Evolutionary conservation across 2,113 vertebrate genomes (phyloP).

Genomic region (Chloebia gouldiae): DNA sequence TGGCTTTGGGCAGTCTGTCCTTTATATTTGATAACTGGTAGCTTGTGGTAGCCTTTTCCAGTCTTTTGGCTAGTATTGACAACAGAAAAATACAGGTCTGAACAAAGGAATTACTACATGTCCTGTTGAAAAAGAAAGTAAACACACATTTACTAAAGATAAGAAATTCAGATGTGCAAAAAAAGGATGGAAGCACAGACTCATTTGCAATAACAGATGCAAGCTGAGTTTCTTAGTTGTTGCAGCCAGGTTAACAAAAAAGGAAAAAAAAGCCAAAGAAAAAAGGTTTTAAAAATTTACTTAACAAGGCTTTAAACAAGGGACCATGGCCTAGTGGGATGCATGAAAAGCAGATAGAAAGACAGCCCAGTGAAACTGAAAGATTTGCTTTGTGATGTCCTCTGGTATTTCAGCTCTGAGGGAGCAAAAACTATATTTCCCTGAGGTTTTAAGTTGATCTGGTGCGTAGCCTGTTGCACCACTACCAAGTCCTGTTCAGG

Average conservation of each 20-base stretch:
- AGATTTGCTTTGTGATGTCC: background rate
- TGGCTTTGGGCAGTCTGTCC: background rate
- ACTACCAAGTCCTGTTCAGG: background rate
- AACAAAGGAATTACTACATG: background rate
- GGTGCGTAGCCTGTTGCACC: background rate
- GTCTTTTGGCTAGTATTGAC: background rate
- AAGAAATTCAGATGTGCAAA: background rate
- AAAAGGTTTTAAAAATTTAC: background rate
- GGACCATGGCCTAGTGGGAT: background rate
- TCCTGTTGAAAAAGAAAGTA: background rate
- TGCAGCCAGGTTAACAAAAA: background rate
- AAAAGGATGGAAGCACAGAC: background rate
- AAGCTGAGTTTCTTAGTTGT: background rate
- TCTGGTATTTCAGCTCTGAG: background rate
- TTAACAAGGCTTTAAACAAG: background rate
- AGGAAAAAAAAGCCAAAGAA: rapidly evolving
- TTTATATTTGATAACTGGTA: background rate
- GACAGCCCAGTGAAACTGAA: background rate
- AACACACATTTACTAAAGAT: background rate
- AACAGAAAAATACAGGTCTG: background rate
- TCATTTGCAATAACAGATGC: background rate
- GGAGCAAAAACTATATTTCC: background rate
- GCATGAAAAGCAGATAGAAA: background rate
- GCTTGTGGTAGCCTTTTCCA: background rate
- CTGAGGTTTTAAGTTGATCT: background rate